Conservation (phyloP, 2,888 invertebrate species). For the Tethea ocularis region DNA sequence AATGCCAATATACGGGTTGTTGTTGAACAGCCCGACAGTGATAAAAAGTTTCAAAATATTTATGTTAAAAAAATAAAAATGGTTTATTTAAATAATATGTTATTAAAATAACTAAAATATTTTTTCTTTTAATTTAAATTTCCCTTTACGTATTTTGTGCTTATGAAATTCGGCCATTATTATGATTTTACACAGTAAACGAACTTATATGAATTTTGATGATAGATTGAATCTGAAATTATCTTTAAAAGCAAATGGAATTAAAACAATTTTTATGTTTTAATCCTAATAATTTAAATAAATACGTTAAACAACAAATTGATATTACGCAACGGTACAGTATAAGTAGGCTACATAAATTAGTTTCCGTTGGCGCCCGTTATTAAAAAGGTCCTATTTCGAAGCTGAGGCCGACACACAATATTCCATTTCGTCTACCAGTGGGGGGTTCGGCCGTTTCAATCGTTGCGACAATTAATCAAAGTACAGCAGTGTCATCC, state of each 20-base stretch:
- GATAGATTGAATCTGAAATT: not conserved
- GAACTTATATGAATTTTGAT: too few species aligned
- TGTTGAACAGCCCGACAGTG: conserved; percentile 46
- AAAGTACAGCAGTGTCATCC: conserved; percentile 81
- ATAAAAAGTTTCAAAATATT: too few species aligned
- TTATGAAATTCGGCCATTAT: too few species aligned
- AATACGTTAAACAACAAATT: conserved; percentile 18
- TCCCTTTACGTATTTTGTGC: too few species aligned
- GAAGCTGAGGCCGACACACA: conserved; percentile 49
- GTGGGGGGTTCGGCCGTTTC: conserved; percentile 78
- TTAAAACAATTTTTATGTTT: conserved; percentile 9
- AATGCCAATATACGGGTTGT: conserved; percentile 54
- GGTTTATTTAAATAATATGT: not conserved
- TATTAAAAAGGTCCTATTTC: conserved; percentile 74
- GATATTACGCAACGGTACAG: conserved; percentile 36
- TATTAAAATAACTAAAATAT: too few species aligned
- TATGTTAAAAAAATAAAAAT: conserved; percentile 7
- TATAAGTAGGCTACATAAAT: conserved; percentile 59
- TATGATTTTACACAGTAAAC: too few species aligned
- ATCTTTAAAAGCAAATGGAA: not conserved
- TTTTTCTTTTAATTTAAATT: too few species aligned
- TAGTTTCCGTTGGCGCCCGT: conserved; percentile 68
- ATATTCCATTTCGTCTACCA: conserved; percentile 81
- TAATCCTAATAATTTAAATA: conserved; percentile 18
- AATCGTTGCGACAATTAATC: conserved; percentile 82